Conservation (phyloP, 2,113 vertebrate genomes). For the Plotosus lineatus region DNA sequence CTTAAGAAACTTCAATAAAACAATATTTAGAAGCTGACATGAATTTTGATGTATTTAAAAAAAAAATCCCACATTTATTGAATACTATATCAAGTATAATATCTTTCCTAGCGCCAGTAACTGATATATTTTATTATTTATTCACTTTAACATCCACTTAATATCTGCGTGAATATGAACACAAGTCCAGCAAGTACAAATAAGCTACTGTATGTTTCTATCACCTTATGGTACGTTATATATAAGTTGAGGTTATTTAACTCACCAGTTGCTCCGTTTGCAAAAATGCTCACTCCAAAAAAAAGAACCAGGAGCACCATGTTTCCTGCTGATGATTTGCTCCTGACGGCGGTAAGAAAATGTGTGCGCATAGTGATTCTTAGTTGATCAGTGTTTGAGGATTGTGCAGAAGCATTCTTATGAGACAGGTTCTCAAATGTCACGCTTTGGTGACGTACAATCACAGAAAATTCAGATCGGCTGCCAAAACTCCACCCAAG, state of each 20-base stretch:
- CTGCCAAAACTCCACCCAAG: neutral
- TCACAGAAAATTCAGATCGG: neutral
- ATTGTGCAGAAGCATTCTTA: neutral
- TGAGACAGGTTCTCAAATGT: neutral
- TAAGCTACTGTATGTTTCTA: too few species aligned
- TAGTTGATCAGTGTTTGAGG: neutral
- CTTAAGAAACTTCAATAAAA: too few species aligned
- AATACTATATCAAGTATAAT: too few species aligned
- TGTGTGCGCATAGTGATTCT: neutral
- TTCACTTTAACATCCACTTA: neutral
- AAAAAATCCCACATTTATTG: neutral
- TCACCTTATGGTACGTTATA: too few species aligned
- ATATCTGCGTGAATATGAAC: neutral
- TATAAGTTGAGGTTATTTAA: too few species aligned
- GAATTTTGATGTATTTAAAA: neutral
- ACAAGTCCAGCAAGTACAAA: too few species aligned
- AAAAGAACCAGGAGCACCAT: conserved; percentile 59
- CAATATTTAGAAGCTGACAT: too few species aligned
- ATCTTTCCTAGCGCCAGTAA: too few species aligned
- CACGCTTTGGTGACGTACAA: neutral
- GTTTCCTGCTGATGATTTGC: conserved; percentile 17
- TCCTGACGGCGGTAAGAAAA: neutral
- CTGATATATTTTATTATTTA: neutral
- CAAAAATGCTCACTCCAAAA: conserved; percentile 46
- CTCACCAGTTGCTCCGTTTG: conserved; percentile 35